A percentile compares a stretch with the other conserved stretches of the same genome.
Conservation (phyloP, 2,888 invertebrate genomes). For the Neuroscelio doddi region DNA sequence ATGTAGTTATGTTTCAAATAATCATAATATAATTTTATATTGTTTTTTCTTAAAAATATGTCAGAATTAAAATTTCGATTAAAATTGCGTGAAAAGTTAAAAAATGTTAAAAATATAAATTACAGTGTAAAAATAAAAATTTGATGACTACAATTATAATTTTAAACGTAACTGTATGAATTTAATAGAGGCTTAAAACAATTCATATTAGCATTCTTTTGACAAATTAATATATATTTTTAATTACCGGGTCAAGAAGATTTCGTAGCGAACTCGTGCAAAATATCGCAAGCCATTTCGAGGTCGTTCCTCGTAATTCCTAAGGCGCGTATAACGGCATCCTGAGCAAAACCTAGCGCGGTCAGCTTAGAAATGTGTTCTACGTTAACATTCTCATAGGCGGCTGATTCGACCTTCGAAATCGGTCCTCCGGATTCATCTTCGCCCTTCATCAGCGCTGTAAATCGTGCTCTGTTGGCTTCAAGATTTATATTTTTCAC, state of each 20-base stretch:
- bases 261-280: slow-evolving; percentile 90
- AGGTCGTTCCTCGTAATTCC: slow-evolving; percentile 95
- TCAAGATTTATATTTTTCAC: slow-evolving; percentile 69
- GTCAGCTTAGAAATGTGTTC: slow-evolving; percentile 92
- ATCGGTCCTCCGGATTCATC: slow-evolving; percentile 61
- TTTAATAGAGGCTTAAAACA: too few relatives aligned
- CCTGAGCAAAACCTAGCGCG: slow-evolving; percentile 91
- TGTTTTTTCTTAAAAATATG: too few relatives aligned
- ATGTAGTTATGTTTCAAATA: too few relatives aligned
- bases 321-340: slow-evolving; percentile 91
- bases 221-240: too few relatives aligned
- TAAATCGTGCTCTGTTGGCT: slow-evolving; percentile 62
- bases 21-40: too few relatives aligned
- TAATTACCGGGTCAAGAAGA: slow-evolving; percentile 69
- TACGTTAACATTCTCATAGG: slow-evolving; percentile 91
- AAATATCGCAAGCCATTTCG: slow-evolving; percentile 95
- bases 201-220: too few relatives aligned
- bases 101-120: too few relatives aligned
- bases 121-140: too few relatives aligned
- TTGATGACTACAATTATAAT: too few relatives aligned
- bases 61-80: too few relatives aligned
- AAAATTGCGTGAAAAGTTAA: too few relatives aligned
- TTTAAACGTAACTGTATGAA: too few relatives aligned
- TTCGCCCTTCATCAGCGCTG: slow-evolving; percentile 66
- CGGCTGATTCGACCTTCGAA: slow-evolving; percentile 69